Base-by-base conservation (phyloP, 2,888 invertebrate genomes). In the Eupithecia abbreviata region DNA sequence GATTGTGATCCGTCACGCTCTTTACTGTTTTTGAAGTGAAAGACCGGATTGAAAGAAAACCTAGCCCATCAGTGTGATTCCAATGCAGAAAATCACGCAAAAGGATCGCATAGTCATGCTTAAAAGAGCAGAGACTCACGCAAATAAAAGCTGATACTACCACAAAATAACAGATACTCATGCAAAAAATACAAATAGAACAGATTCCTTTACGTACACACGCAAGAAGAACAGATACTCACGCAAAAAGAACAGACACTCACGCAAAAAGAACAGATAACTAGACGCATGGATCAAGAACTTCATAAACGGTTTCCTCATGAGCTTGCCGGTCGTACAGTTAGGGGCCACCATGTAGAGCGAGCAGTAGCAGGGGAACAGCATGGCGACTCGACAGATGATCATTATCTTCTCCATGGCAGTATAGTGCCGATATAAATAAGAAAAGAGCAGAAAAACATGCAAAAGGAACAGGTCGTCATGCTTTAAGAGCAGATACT, bases 271-370 rank as follows among this genome's bases (percentile, higher is more conserved):
- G 93, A 98, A 98, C 82, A 99, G 93, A 90, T 99, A 99, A 15
- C 99, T 98, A 0, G 98, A 97, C 9, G 98, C 98, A 88, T 99
- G 99, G 74, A 98, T 97, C 86, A 99, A 96, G 90, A 99, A 99
- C 93, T 99, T 99, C 97, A 99, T 98, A 89, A 99, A 99, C 0
- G 99, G 99, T 90, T 98, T 98, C 82, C 98, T 96, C 96, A 99
- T 97, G 47, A 99, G 96, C 84, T 96, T 96, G 0, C 98, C 98
- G 9, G 96, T 96, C 5, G 95, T 93, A 71, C 98, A 97, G 86
- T 97, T 97, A 0, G 99, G 99, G 0, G 97, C 97, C 13, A 98
- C 86, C 96, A 98, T 97, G 89, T 99, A 99, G 69, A 98, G 91
- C 1, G 96, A 89, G 85, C 98, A 98, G 90, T 99, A 98, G 82